These are phyloP conservation scores for Yasuhikotakia modesta DNA, from an alignment of 2,797 vertebrate species.

Conservation along the genomic window DNA sequence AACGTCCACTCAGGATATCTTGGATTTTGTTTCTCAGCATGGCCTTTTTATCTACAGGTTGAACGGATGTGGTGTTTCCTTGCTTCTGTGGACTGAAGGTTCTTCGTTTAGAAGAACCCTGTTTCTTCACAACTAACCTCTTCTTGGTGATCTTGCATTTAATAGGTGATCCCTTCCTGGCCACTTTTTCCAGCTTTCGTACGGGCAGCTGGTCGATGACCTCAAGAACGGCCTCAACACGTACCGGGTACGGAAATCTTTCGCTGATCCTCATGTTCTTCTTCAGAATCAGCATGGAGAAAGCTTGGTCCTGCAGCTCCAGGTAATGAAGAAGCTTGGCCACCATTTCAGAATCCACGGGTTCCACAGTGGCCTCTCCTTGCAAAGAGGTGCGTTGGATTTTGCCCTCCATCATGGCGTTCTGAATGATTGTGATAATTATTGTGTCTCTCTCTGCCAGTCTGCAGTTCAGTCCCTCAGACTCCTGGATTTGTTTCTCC, in stretches of 20 bases:
- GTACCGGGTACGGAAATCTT: constrained; percentile 79
- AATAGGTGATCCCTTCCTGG: constrained; percentile 69
- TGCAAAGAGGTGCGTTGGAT: constrained; percentile 73
- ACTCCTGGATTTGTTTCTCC: constrained; percentile 80
- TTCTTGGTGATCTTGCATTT: constrained; percentile 76
- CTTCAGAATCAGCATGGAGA: constrained; percentile 79
- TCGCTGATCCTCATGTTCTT: constrained; percentile 78
- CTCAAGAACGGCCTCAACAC: constrained; percentile 76
- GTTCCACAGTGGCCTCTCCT: constrained; percentile 72
- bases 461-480: constrained; percentile 75
- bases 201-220: constrained; percentile 79
- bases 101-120: constrained; percentile 46
- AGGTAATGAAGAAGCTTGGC: constrained; percentile 77
- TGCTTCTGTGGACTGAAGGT: constrained; percentile 61
- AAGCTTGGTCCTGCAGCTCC: constrained; percentile 72
- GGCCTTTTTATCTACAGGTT: constrained; percentile 69
- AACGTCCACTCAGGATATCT: constrained; percentile 76
- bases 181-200: constrained; percentile 78
- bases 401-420: constrained; percentile 82
- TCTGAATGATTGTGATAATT: constrained; percentile 80
- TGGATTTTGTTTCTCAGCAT: constrained; percentile 74
- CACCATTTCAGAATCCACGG: constrained; percentile 74
- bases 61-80: constrained; percentile 62
- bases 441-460: constrained; percentile 80
- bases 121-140: constrained; percentile 69